Percentiles rank a stretch among this genome's conserved stretches.
These are phyloP conservation scores for Allolobophora icterica DNA, from an alignment of 2,888 invertebrate species.

Conservation along the genomic window DNA sequence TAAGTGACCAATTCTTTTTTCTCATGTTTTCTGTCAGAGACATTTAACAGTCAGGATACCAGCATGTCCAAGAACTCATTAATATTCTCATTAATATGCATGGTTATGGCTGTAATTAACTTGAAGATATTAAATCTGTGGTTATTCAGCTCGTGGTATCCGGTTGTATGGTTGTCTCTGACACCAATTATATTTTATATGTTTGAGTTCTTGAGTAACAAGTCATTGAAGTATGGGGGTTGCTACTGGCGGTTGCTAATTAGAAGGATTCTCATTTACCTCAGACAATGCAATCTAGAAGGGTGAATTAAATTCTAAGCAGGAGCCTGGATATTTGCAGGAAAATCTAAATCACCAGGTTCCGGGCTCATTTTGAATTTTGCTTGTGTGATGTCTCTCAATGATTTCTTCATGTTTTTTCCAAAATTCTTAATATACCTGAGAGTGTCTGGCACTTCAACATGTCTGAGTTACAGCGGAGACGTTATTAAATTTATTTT, in stretches of 20 bases:
- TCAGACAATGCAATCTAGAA: too few relatives aligned
- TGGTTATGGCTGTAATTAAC: background rate
- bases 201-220: background rate
- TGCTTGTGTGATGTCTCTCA: too few relatives aligned
- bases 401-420: background rate
- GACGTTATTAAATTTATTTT: background rate
- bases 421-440: too few relatives aligned
- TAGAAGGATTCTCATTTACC: background rate
- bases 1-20: background rate
- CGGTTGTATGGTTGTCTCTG: background rate
- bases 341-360: too few relatives aligned
- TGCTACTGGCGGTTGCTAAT: background rate
- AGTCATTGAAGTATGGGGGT: too few relatives aligned
- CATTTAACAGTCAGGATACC: background rate
- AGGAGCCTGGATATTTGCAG: too few relatives aligned
- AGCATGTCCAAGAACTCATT: background rate
- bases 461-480: background rate
- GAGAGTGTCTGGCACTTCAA: background rate
- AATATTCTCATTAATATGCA: conserved; percentile 1
- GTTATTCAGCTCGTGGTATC: background rate
- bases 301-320: too few relatives aligned
- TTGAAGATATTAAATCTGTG: background rate
- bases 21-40: background rate
- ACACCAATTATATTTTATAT: background rate
- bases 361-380: too few relatives aligned